Evolutionary conservation across 2,888 invertebrate species (phyloP).

Genomic region (Pseudoips prasinana): DNA sequence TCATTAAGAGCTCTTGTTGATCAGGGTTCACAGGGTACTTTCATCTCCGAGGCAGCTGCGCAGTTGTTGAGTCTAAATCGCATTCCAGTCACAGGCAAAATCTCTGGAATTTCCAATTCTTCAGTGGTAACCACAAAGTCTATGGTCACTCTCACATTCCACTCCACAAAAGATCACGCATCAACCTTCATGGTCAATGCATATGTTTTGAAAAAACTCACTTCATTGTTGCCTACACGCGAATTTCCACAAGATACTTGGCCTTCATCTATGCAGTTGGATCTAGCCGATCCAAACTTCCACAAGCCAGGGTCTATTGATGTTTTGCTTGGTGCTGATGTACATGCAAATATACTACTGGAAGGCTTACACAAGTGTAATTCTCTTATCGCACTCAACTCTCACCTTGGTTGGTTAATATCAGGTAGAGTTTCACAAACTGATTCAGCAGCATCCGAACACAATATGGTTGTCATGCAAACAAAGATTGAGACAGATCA

Average conservation of each 20-base stretch:
- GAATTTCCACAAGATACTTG: no score
- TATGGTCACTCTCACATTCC: no score
- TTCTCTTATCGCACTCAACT: conserved; percentile 18
- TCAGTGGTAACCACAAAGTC: conserved; percentile 17
- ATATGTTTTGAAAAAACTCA: no score
- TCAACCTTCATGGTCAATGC: conserved; percentile 12
- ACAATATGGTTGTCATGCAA: conserved; percentile 17
- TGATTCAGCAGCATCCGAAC: conserved; percentile 6
- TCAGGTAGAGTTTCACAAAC: conserved; percentile 18
- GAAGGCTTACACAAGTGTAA: conserved; percentile 18
- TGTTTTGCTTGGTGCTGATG: no score
- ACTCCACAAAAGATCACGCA: conserved; percentile 4
- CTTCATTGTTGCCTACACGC: no score
- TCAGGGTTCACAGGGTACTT: conserved; percentile 25
- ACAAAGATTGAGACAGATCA: conserved; percentile 18
- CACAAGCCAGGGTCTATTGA: no score
- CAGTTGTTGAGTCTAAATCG: conserved; percentile 17
- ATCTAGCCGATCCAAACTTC: no score
- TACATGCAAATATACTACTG: conserved; percentile 18
- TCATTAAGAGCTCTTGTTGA: conserved; percentile 19
- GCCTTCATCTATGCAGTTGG: no score
- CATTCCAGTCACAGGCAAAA: conserved; percentile 16
- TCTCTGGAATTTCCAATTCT: conserved; percentile 19
- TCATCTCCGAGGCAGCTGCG: conserved; percentile 17
- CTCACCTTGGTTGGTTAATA: conserved; percentile 24